Percentiles rank a stretch among this genome's conserved stretches.
These are phyloP conservation scores for Adineta ricciae DNA, from an alignment of 2,888 invertebrate species.

Conservation along the genomic window DNA sequence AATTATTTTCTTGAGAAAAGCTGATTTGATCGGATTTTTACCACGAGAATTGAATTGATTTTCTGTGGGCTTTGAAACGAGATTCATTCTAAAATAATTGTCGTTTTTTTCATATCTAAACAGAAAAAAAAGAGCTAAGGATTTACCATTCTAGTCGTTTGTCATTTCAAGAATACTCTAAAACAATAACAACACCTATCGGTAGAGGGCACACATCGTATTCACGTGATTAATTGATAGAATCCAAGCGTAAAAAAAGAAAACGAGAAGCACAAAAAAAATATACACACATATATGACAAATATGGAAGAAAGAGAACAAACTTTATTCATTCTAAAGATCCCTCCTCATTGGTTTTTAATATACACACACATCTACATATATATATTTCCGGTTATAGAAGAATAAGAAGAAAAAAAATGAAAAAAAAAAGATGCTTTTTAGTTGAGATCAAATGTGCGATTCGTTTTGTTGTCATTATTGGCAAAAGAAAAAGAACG, in stretches of 20 bases:
- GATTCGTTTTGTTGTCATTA: background rate
- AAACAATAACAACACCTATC: background rate
- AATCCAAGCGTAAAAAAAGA: background rate
- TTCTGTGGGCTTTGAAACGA: background rate
- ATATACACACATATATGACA: background rate
- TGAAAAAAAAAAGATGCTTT: background rate
- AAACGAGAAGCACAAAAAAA: background rate
- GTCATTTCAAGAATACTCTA: background rate
- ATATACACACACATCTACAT: conserved; percentile 4
- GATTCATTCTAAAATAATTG: background rate
- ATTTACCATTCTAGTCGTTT: background rate
- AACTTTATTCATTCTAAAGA: conserved; percentile 9
- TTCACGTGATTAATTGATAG: conserved; percentile 9
- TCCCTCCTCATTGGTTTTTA: conserved; percentile 5
- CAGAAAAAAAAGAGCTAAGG: background rate
- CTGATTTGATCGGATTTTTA: background rate
- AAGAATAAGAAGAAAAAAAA: background rate
- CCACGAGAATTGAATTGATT: conserved; percentile 5
- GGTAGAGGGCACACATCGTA: conserved; percentile 15
- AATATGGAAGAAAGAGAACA: conserved; percentile 3
- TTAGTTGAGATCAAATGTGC: background rate
- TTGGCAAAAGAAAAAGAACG: background rate
- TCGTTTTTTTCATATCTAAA: background rate
- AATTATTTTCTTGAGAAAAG: background rate
- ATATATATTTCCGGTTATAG: conserved; percentile 1